A percentile compares a stretch with the other conserved stretches of the same genome.
Evolutionary conservation across 1,140 invertebrate genomes (phyloP).

Genomic region (Portunus trituberculatus): DNA sequence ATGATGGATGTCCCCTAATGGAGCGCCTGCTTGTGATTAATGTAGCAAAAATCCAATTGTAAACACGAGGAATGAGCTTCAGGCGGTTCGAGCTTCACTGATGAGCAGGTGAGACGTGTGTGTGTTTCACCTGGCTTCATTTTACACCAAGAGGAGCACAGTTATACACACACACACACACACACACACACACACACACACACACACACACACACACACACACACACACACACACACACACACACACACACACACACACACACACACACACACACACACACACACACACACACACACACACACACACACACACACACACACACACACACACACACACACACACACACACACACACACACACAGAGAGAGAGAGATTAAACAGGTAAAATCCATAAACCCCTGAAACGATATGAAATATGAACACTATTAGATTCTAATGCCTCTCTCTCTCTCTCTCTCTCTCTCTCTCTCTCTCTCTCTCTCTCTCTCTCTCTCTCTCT

Average conservation of each 20-base stretch:
- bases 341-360: slow-evolving; percentile 44
- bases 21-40: neutral
- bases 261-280: slow-evolving; percentile 45
- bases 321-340: slow-evolving; percentile 52
- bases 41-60: neutral
- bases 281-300: slow-evolving; percentile 39
- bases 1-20: slow-evolving; percentile 2
- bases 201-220: slow-evolving; percentile 47
- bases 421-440: no score
- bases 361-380: no score
- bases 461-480: no score
- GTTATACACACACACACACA: no score
- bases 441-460: no score
- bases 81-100: neutral
- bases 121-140: neutral
- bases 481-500: no score
- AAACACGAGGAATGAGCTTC: neutral
- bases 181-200: neutral
- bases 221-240: slow-evolving; percentile 52
- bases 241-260: slow-evolving; percentile 44
- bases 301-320: slow-evolving; percentile 44
- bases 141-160: no score
- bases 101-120: neutral
- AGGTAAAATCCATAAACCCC: no score
- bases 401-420: no score